Percentiles rank a stretch among this genome's conserved stretches.
These are phyloP conservation scores for Mico argentatus DNA, from an alignment of 2,797 vertebrate species.

Conservation along the genomic window DNA sequence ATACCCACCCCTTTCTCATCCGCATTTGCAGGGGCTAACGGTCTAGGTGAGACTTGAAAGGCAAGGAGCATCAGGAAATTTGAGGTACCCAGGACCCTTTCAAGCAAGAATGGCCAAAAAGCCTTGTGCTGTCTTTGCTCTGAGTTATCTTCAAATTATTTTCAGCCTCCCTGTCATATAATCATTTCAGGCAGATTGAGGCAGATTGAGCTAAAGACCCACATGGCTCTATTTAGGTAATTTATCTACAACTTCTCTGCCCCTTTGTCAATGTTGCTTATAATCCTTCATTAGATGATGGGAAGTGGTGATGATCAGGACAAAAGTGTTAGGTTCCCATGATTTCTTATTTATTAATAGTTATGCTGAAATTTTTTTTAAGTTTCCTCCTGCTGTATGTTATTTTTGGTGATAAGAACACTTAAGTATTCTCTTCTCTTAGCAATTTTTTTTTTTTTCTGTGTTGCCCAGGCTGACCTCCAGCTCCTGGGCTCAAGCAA, in stretches of 20 bases:
- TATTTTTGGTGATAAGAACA: background rate
- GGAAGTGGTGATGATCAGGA: background rate
- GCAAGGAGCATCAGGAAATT: background rate
- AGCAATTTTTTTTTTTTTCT: background rate
- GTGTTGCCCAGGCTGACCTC: background rate
- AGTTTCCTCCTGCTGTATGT: background rate
- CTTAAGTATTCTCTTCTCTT: background rate
- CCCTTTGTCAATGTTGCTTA: background rate
- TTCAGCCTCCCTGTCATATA: background rate
- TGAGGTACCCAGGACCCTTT: background rate
- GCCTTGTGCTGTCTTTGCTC: background rate
- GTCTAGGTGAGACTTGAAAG: background rate
- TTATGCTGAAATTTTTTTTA: background rate
- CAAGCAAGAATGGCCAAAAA: background rate
- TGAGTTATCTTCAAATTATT: conserved; percentile 7
- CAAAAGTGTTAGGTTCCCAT: background rate
- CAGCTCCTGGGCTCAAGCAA: background rate
- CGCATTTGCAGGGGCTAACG: background rate
- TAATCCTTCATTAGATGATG: background rate
- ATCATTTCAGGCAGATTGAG: background rate
- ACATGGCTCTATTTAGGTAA: background rate
- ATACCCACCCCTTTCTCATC: background rate
- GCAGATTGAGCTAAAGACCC: background rate
- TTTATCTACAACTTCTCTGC: background rate
- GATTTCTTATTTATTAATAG: background rate